Conservation (phyloP, 2,797 vertebrate species). For the Anabas testudineus region DNA sequence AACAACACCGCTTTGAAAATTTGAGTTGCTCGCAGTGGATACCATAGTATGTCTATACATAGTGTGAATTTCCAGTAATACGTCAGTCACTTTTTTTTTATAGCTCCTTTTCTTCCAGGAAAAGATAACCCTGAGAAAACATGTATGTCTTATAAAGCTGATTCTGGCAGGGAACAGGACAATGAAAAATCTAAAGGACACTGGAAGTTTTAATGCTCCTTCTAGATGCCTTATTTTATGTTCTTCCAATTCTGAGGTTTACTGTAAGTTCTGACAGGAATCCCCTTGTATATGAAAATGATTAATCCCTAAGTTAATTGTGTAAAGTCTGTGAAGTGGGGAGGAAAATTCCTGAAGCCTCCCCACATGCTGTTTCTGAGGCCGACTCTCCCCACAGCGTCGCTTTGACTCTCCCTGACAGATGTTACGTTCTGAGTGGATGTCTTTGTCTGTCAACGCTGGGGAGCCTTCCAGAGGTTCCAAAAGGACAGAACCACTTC, state of each 20-base stretch:
- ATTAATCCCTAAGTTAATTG: constrained; percentile 49
- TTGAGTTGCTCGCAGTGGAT: constrained; percentile 1
- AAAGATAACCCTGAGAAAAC: constrained; percentile 56
- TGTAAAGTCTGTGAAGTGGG: constrained; percentile 11
- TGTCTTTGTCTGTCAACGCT: constrained; percentile 68
- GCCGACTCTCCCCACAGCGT: constrained; percentile 42
- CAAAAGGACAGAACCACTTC: constrained; percentile 41
- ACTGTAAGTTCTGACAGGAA: not conserved
- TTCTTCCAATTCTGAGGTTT: constrained; percentile 30
- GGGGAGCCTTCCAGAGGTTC: constrained; percentile 54
- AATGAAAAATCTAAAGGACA: constrained; percentile 20
- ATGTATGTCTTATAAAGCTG: constrained; percentile 46
- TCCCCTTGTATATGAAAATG: constrained; percentile 30
- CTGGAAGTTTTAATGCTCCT: constrained; percentile 13
- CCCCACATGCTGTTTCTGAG: constrained; percentile 51
- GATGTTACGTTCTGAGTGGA: constrained; percentile 71
- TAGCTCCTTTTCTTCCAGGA: constrained; percentile 50
- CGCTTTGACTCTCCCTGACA: constrained; percentile 47
- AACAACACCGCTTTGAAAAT: constrained; percentile 32
- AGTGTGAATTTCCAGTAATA: constrained; percentile 46
- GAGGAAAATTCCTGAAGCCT: constrained; percentile 53
- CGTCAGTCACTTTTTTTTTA: constrained; percentile 29
- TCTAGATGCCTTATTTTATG: constrained; percentile 30
- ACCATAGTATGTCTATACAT: constrained; percentile 30
- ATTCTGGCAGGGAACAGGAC: constrained; percentile 37